phyloP scores from a whole-genome alignment of 1,140 invertebrate genomes.

The Philopotamus ludificatus region DNA sequence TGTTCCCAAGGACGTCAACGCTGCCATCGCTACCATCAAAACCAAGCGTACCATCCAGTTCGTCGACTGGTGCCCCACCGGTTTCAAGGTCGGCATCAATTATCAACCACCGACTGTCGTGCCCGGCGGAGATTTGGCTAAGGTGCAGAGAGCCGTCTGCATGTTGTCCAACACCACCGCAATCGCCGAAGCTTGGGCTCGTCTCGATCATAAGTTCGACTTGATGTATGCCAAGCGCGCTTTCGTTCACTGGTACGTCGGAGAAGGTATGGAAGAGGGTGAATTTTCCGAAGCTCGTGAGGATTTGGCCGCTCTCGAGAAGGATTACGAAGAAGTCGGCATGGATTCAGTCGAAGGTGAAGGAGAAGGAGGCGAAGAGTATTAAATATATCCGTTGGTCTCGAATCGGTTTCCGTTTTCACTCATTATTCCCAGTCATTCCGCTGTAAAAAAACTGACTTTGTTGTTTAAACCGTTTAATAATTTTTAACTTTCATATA shows the following conservation, averaged over 20 bases:
- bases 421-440: not conserved
- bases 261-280: conserved; percentile 84
- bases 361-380: conserved; percentile 71
- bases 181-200: conserved; percentile 75
- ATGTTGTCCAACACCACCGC: conserved; percentile 85
- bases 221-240: conserved; percentile 81
- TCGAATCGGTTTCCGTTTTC: conserved; percentile 15
- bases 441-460: not conserved
- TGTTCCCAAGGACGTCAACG: conserved; percentile 78
- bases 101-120: conserved; percentile 81
- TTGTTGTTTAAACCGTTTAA: not conserved
- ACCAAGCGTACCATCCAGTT: conserved; percentile 83
- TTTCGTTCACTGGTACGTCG: conserved; percentile 84
- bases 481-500: not conserved
- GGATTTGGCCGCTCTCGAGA: conserved; percentile 80
- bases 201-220: conserved; percentile 81
- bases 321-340: conserved; percentile 82
- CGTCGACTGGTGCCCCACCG: conserved; percentile 89
- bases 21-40: conserved; percentile 82
- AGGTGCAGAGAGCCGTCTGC: conserved; percentile 69
- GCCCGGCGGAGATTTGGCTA: conserved; percentile 77
- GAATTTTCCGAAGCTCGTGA: conserved; percentile 86
- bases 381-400: conserved; percentile 11
- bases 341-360: conserved; percentile 73
- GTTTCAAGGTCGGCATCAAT: conserved; percentile 81